A percentile compares a stretch with the other conserved stretches of the same genome.
Evolutionary conservation across 2,797 vertebrate species (phyloP).

Genomic region (Rousettus madagascariensis): DNA sequence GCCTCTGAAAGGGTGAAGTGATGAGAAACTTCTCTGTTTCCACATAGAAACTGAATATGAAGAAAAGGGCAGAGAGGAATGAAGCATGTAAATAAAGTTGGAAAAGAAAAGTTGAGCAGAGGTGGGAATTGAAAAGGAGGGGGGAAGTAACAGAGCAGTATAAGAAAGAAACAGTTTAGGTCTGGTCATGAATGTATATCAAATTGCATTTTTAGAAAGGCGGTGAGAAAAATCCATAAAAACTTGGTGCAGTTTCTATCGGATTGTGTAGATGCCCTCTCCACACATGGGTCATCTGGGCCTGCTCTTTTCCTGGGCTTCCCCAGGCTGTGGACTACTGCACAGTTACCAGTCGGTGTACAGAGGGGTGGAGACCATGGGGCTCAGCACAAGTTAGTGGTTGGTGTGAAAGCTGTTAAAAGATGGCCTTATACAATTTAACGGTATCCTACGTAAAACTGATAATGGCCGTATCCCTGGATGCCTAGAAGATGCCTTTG

Average conservation of each 20-base stretch:
- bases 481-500: not conserved
- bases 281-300: no score
- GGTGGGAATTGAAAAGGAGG: not conserved
- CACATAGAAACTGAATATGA: not conserved
- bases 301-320: not conserved
- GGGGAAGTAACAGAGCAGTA: not conserved
- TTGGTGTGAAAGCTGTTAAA: not conserved
- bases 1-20: conserved; percentile 47
- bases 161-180: not conserved
- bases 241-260: not conserved
- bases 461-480: not conserved
- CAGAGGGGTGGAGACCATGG: not conserved
- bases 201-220: conserved; percentile 14
- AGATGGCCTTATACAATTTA: not conserved
- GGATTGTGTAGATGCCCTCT: not conserved
- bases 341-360: not conserved
- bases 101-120: not conserved
- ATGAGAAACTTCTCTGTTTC: conserved; percentile 51
- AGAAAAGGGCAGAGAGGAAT: not conserved
- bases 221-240: not conserved
- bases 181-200: not conserved
- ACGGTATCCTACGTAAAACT: not conserved
- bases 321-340: no score
- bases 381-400: not conserved
- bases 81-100: not conserved